A percentile compares a stretch with the other conserved stretches of the same genome.
Conservation (phyloP, 2,888 invertebrate species). For the Psococerastis gibbosa region DNA sequence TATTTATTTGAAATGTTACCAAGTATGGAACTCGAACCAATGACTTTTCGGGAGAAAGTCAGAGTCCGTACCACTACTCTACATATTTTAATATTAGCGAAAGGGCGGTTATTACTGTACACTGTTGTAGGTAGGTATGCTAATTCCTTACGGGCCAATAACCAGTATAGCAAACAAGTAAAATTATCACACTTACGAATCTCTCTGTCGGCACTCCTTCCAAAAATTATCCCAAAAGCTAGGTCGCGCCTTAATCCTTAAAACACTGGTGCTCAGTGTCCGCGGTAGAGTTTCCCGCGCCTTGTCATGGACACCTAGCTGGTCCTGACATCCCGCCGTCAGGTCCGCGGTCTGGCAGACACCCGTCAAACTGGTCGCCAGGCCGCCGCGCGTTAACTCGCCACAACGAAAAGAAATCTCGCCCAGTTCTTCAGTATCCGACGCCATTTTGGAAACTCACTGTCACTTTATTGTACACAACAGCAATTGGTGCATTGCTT, state of each 20-base stretch:
- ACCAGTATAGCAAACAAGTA: too few relatives aligned
- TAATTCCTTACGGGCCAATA: too few relatives aligned
- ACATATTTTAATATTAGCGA: too few relatives aligned
- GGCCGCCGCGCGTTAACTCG: constrained; percentile 26
- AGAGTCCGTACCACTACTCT: too few relatives aligned
- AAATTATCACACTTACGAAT: constrained; percentile 52
- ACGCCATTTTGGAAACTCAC: too few relatives aligned
- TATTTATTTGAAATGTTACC: too few relatives aligned
- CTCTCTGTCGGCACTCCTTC: constrained; percentile 44
- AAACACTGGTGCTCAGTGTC: constrained; percentile 59
- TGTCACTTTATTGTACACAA: too few relatives aligned
- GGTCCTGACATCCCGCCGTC: neutral
- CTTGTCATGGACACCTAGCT: constrained; percentile 6
- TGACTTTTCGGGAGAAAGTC: too few relatives aligned
- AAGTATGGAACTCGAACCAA: too few relatives aligned
- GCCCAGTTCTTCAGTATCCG: constrained; percentile 11
- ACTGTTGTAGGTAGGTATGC: too few relatives aligned
- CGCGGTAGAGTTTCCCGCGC: constrained; percentile 35
- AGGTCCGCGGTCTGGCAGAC: constrained; percentile 17
- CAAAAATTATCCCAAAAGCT: constrained; percentile 76
- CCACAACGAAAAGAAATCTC: constrained; percentile 9
- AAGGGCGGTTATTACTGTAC: too few relatives aligned
- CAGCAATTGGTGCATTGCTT: too few relatives aligned
- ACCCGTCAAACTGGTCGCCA: constrained; percentile 29
- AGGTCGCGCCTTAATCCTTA: constrained; percentile 55